Conservation (phyloP, 2,113 vertebrate species). For the Rhabdornis inornatus region DNA sequence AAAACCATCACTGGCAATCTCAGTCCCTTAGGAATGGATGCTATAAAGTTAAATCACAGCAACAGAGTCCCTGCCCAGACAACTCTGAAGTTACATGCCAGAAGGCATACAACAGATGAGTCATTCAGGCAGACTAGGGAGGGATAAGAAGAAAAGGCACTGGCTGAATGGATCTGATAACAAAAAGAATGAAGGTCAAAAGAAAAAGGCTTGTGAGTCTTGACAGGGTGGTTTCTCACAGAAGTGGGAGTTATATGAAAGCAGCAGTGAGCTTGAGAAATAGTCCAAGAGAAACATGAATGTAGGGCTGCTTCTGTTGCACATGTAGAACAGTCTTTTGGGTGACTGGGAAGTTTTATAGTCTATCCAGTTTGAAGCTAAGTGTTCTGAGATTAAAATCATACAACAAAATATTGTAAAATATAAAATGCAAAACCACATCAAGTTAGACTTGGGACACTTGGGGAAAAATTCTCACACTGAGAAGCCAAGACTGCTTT, state of each 20-base stretch:
- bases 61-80: background rate
- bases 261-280: background rate
- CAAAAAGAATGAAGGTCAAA: background rate
- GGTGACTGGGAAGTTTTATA: background rate
- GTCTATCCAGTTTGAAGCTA: background rate
- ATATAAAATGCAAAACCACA: background rate
- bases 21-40: background rate
- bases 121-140: background rate
- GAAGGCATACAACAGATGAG: slow-evolving; percentile 2
- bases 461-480: background rate
- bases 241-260: background rate
- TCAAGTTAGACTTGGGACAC: background rate
- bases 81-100: background rate
- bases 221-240: fast-evolving
- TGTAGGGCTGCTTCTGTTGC: background rate
- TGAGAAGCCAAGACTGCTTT: background rate
- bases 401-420: background rate
- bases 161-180: background rate
- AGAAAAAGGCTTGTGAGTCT: background rate
- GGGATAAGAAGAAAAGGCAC: background rate
- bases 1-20: background rate
- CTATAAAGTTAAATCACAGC: slow-evolving; percentile 3
- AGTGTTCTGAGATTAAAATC: background rate
- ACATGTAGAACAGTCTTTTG: background rate
- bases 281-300: background rate